Evolutionary conservation across 2,113 vertebrate genomes (phyloP).

Genomic region (Falco punctatus): DNA sequence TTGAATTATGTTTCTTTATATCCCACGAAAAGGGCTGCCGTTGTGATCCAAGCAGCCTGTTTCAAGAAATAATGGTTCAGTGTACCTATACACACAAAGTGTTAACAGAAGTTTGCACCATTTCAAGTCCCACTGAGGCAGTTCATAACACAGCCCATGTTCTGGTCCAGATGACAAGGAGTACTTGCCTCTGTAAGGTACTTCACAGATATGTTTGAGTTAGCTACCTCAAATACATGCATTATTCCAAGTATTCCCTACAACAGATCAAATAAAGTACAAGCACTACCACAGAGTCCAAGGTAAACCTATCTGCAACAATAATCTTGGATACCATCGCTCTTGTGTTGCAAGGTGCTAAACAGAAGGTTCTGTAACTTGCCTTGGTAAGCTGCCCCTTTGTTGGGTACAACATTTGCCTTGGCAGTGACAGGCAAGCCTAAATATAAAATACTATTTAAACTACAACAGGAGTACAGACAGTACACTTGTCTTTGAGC

Average conservation of each 20-base stretch:
- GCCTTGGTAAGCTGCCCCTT: constrained; percentile 32
- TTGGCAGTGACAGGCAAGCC: constrained; percentile 33
- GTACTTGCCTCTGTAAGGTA: neutral
- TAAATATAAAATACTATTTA: constrained; percentile 65
- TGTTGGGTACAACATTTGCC: constrained; percentile 21
- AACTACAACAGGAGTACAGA: neutral
- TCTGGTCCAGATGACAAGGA: neutral
- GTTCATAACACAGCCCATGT: neutral
- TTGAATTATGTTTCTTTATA: neutral
- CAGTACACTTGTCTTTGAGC: neutral
- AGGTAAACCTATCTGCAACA: neutral
- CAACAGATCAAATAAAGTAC: neutral
- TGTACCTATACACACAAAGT: neutral
- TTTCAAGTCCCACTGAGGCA: neutral
- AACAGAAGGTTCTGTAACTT: constrained; percentile 44
- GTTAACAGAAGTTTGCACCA: neutral
- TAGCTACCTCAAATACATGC: neutral
- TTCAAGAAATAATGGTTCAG: neutral
- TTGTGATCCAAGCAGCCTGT: neutral
- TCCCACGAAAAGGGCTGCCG: neutral
- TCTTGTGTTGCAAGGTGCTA: constrained; percentile 3
- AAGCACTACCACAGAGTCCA: neutral
- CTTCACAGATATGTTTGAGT: neutral
- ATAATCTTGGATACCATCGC: neutral
- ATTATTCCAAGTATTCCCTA: neutral